These are phyloP conservation scores for Tanypteryx hageni DNA, from an alignment of 2,888 invertebrate species.

Conservation along the genomic window DNA sequence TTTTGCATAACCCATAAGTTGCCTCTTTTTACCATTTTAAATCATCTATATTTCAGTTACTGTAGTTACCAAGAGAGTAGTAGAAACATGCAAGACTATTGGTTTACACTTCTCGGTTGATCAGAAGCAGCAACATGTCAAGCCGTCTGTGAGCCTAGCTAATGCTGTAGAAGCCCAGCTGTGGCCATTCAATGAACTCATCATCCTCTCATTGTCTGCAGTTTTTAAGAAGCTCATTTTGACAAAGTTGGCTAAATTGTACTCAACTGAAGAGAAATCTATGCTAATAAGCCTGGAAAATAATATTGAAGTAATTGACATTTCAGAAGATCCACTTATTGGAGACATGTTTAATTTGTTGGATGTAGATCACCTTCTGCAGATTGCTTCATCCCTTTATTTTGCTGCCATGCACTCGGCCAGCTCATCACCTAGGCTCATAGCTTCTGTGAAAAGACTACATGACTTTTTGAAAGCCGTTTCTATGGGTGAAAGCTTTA, in stretches of 20 bases:
- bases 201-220: neutral
- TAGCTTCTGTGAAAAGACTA: conserved; percentile 5
- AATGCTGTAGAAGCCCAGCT: conserved; percentile 1
- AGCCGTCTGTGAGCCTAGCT: neutral
- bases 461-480: neutral
- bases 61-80: neutral
- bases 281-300: no score
- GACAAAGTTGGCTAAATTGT: neutral
- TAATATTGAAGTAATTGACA: neutral
- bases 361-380: conserved; percentile 17
- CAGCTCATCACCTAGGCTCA: conserved; percentile 9
- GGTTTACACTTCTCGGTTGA: neutral
- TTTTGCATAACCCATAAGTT: neutral
- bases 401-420: neutral
- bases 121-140: neutral
- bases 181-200: conserved; percentile 36
- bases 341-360: neutral
- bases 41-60: conserved; percentile 11
- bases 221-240: neutral
- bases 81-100: conserved; percentile 20
- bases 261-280: neutral
- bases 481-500: neutral
- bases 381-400: conserved; percentile 7
- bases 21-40: neutral
- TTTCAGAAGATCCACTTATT: neutral